Conservation (phyloP, 2,113 vertebrate genomes). For the Pelusios castaneus region DNA sequence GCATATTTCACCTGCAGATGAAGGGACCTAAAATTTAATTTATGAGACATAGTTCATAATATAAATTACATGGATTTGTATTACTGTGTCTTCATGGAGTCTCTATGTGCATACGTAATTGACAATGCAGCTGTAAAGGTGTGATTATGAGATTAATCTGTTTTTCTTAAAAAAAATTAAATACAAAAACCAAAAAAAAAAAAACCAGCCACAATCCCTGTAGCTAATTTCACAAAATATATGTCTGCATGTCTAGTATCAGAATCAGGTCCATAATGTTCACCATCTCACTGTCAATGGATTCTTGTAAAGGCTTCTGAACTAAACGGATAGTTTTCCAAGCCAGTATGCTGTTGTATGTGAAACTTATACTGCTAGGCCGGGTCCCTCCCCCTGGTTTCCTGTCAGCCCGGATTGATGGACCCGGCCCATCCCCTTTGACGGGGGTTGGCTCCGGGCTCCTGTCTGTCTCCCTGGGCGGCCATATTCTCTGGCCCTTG, state of each 20-base stretch:
- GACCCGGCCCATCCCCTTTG: too few relatives aligned
- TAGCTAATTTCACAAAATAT: background rate
- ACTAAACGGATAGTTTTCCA: background rate
- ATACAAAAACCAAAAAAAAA: background rate
- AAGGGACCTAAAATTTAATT: background rate
- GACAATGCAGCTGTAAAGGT: background rate
- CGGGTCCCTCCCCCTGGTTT: too few relatives aligned
- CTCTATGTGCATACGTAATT: background rate
- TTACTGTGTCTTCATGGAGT: background rate
- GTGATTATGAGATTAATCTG: background rate
- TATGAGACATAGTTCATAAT: background rate
- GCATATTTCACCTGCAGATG: background rate
- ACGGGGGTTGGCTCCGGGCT: too few relatives aligned
- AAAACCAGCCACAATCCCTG: background rate
- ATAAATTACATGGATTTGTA: background rate
- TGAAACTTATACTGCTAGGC: too few relatives aligned
- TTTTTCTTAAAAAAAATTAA: background rate
- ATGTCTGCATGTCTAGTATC: background rate
- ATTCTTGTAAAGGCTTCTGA: background rate
- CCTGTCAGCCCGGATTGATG: too few relatives aligned
- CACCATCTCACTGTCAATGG: background rate
- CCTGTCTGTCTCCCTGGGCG: too few relatives aligned
- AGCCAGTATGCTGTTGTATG: background rate
- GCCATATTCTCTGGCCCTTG: too few relatives aligned
- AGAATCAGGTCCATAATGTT: background rate